A percentile compares a stretch with the other conserved stretches of the same genome.
These are phyloP conservation scores for Alectoris magna DNA, from an alignment of 2,797 vertebrate genomes.

Conservation along the genomic window DNA sequence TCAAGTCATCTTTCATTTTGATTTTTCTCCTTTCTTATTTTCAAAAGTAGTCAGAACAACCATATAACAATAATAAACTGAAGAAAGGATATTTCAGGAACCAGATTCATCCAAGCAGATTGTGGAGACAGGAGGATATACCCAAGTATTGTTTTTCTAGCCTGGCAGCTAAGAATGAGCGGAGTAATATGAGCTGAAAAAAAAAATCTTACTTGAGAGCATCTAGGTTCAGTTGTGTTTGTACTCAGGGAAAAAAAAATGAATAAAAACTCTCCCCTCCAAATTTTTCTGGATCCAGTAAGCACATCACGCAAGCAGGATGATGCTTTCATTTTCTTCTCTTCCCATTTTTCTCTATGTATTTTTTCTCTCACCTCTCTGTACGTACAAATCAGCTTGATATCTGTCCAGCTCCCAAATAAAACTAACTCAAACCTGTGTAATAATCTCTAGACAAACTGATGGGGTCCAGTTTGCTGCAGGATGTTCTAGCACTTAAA, in stretches of 20 bases:
- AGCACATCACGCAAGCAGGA: neutral
- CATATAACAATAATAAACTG: neutral
- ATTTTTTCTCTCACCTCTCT: neutral
- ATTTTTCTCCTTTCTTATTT: neutral
- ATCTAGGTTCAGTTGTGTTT: neutral
- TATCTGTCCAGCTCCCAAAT: neutral
- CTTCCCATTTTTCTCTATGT: neutral
- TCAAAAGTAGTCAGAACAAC: neutral
- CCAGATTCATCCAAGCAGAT: neutral
- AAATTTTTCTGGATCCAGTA: neutral
- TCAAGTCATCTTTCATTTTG: neutral
- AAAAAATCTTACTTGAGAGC: neutral
- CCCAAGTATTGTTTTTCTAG: neutral
- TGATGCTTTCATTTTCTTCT: neutral
- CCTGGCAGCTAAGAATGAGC: neutral
- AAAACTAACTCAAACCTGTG: neutral
- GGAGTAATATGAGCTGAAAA: neutral
- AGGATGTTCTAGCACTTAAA: neutral
- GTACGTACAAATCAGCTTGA: neutral
- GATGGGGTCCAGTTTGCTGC: accelerated
- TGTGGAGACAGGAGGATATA: neutral
- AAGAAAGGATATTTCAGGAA: neutral
- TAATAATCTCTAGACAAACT: neutral
- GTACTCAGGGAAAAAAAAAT: neutral
- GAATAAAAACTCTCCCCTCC: neutral